Base-by-base conservation (phyloP, 2,888 invertebrate genomes). In the Callinectes sapidus region DNA sequence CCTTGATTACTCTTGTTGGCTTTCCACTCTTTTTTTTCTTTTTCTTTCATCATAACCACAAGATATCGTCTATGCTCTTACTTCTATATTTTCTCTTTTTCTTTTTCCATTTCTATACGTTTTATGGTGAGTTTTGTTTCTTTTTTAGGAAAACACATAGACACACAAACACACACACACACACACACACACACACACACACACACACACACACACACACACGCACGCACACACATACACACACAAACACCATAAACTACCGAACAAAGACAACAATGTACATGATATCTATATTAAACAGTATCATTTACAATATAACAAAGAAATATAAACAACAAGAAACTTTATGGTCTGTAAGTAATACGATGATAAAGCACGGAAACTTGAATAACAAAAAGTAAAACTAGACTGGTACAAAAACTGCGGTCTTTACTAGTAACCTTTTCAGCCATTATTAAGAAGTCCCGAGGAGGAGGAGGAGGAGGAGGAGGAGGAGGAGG, bases 171-270 rank as follows among this genome's bases (percentile, higher is more conserved):
- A 66, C 66, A 66, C 66, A 66, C 66, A 66, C 66, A 66, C 66
- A 66, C 66, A 66, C 66, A 66, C 66, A 66, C 66, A 18, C 18
- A 23, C 66, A 66, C 18, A 18, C 6, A 18, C 23, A 23, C 66
- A 23, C 23, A 66, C 23, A 71, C 71, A 71, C 71, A 71, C 71
- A 71, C n/a, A 71, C 71, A 71, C 23, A 61, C 61, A 16, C 66
- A 66, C 66, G n/a, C 66, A 66, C 66, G n/a, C 66, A 66, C 66
- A 66, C 66, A 66, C 66, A 66, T 18, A 66, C 66, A 66, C 23
- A 16, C 8, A 1, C 23, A 23, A 13, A 66, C 66, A 66, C 1
- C 18, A n/a, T n/a, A 55, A 18, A 71, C 71, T 18, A 14, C 14
- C 66, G 18, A 18, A 71, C 71, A 71, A 18, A 5, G 3, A 28